Conservation (phyloP, 2,888 invertebrate species). For the Heliconius ismenius region DNA sequence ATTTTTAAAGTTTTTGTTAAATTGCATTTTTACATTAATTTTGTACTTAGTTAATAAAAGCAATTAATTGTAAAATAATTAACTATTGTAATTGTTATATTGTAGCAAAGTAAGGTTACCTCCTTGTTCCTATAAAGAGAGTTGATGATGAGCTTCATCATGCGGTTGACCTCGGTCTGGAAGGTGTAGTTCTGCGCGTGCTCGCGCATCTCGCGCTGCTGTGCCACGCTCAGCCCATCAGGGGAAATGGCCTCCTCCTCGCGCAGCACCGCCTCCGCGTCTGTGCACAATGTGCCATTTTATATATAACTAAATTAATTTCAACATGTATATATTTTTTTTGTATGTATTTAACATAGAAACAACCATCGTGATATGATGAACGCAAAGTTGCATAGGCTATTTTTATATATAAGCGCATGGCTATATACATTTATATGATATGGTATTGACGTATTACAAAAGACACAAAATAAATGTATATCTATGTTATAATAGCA, state of each 20-base stretch:
- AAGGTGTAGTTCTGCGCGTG: slow-evolving; percentile 94
- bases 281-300: slow-evolving; percentile 68
- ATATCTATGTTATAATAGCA: too few species aligned
- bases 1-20: background rate
- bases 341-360: too few species aligned
- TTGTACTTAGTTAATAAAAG: background rate
- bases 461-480: too few species aligned
- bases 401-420: too few species aligned
- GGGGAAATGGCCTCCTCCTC: slow-evolving; percentile 98
- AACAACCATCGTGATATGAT: too few species aligned
- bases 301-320: too few species aligned
- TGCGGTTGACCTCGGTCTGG: slow-evolving; percentile 99
- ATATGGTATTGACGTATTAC: too few species aligned
- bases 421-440: too few species aligned
- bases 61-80: too few species aligned
- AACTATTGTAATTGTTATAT: too few species aligned
- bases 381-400: too few species aligned
- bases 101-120: slow-evolving; percentile 63
- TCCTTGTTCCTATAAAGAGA: slow-evolving; percentile 99
- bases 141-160: slow-evolving; percentile 99
- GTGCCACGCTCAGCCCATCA: slow-evolving; percentile 96
- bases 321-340: too few species aligned
- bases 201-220: slow-evolving; percentile 94
- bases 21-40: background rate
- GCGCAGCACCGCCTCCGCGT: slow-evolving; percentile 93